Conservation (phyloP, 2,888 invertebrate genomes). For the Thecocarcelia acutangulata region DNA sequence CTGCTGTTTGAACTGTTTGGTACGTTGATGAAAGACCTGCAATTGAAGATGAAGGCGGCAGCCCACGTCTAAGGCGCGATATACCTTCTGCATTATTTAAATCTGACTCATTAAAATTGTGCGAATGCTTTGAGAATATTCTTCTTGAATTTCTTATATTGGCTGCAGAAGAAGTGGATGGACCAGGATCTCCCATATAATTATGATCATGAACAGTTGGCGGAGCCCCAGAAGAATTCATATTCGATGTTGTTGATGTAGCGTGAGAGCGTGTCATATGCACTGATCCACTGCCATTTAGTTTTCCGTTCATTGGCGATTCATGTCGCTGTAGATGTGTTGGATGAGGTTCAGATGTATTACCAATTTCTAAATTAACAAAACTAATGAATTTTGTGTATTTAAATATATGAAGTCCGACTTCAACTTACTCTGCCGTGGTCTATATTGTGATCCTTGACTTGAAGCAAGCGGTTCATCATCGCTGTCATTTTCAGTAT, state of each 20-base stretch:
- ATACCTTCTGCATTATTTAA: conserved; percentile 74
- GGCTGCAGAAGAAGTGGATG: conserved; percentile 73
- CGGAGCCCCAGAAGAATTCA: conserved; percentile 66
- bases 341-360: conserved; percentile 74
- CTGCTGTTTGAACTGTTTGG: conserved; percentile 46
- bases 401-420: not conserved
- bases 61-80: conserved; percentile 75
- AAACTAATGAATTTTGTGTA: not conserved
- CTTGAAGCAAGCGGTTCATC: conserved; percentile 79
- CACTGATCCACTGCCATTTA: conserved; percentile 53
- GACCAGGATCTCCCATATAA: conserved; percentile 78
- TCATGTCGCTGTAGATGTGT: conserved; percentile 73
- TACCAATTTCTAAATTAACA: conserved; percentile 48
- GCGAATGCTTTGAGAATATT: conserved; percentile 80
- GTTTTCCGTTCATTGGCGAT: conserved; percentile 68
- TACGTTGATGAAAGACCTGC: conserved; percentile 55
- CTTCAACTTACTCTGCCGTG: conserved; percentile 72
- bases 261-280: conserved; percentile 80
- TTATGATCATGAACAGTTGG: conserved; percentile 79
- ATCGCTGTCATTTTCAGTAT: conserved; percentile 77
- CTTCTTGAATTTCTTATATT: conserved; percentile 76
- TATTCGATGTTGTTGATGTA: conserved; percentile 74
- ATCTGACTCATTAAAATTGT: conserved; percentile 80
- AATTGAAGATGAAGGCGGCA: conserved; percentile 76
- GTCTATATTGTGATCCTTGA: conserved; percentile 72